Evolutionary conservation across 2,888 invertebrate species (phyloP), one percentile per base, ranked within the genome.

Genomic region (Latrodectus hesperus): DNA sequence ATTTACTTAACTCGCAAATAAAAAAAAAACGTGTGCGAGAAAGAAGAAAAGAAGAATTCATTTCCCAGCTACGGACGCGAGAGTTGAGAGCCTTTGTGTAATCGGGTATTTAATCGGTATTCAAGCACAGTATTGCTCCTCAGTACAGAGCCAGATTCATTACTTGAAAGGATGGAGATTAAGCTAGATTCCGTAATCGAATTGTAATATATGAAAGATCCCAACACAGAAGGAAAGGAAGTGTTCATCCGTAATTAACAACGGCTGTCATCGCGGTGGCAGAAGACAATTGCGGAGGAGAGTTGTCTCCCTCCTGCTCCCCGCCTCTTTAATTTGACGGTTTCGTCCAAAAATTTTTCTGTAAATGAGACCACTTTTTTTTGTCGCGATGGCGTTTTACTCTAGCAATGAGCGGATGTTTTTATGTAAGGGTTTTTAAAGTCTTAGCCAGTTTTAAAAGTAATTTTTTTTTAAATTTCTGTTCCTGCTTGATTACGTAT

Each of bases 161-260:
- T 55, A 14, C 16, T 16, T 6, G 11, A 55, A 55, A 55, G 55
- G 16, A 49, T n/a, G 72, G 65, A 72, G 72, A 64, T 72, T 72
- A 72, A 71, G 80, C 51, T 72, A 80, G 79, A 53, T 79, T 14
- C 65, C n/a, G 71, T 65, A 84, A 65, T 53, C 64, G 72, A 84
- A 77, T 72, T 71, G 76, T 73, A 84, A 77, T 84, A 78, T 84
- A 84, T 78, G 77, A 78, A 84, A 72, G 84, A 70, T 78, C 83
- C 83, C 83, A 77, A 12, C 26, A 52, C 11, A 55, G 75, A 71
- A 17, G 65, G 52, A 53, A 78, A 77, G 64, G 72, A 81, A 77
- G 72, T 77, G 77, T 71, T 77, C 83, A 77, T 22, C 65, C 55
- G 77, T 84, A 84, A 84, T 84, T 84, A 84, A 84, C 84, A 77